phyloP scores from a whole-genome alignment of 2,888 invertebrate species.

The Macrosiphum euphorbiae region DNA sequence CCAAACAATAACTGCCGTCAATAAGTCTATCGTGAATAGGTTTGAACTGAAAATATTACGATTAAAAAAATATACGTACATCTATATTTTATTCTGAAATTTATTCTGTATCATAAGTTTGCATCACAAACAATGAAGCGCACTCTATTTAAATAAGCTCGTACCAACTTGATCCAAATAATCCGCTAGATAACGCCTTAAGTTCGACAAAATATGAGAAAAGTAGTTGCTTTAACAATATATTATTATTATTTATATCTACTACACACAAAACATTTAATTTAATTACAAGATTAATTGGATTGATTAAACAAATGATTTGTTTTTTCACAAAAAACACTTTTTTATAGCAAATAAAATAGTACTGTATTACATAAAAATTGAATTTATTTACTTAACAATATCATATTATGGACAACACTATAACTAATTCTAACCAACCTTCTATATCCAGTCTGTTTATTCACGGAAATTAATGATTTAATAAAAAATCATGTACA shows the following conservation, averaged over 20 bases:
- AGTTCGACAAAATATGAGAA: background rate
- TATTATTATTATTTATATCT: too few relatives aligned
- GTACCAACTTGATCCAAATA: background rate
- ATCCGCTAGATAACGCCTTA: background rate
- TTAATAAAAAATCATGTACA: background rate
- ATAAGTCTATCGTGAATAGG: background rate
- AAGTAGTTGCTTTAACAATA: background rate
- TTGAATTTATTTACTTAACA: too few relatives aligned
- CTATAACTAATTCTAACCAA: background rate
- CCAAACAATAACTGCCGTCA: background rate
- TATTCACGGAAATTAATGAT: background rate
- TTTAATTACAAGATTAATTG: too few relatives aligned
- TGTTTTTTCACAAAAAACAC: too few relatives aligned
- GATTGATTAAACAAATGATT: too few relatives aligned
- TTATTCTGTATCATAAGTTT: background rate
- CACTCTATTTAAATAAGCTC: background rate
- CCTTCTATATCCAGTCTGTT: background rate
- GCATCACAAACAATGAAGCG: background rate
- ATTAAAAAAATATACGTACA: background rate
- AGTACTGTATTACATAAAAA: too few relatives aligned
- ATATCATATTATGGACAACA: too few relatives aligned
- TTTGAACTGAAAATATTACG: background rate
- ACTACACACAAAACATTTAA: too few relatives aligned
- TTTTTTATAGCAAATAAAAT: too few relatives aligned
- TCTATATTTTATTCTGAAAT: background rate